Base-by-base conservation (phyloP, 1,140 invertebrate species). In the Drosophila equinoxialis region DNA sequence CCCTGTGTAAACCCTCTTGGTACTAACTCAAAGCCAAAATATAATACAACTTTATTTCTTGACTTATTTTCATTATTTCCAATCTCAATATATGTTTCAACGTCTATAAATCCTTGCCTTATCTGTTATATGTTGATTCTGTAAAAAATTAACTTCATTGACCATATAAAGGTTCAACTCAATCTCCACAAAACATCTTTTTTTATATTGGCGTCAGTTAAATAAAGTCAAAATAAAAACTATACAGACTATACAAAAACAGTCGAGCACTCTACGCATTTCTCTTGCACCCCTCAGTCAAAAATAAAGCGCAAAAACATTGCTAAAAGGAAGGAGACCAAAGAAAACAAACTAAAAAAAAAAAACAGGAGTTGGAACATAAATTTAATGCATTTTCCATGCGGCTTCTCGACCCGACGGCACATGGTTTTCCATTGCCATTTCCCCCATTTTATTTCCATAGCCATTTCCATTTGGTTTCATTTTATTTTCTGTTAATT, bases 401-500 rank as follows among this genome's bases (percentile, higher is more conserved):
- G 75, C 65, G 65, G 45, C 68, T 65, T 65, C 51, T 55, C 54
- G 64, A 51, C 45, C 72, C 65, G 73, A 62, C 57, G 51, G 33
- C n/a, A 51, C 35, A 64, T 6, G 60, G n/a, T 23, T 20, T 51
- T 51, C 17, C 37, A 62, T 37, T 37, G 57, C 45, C 45, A 68
- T 80, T 78, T 74, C 37, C 37, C 37, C 37, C 37, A 39, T 39
- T 39, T 39, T 39, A 89, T 80, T 74, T 73, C 45, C 45, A 54
- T 11, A 26, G 45, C 8, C 45, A 71, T 80, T 78, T 74, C 41
- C 83, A 89, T 80, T 77, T 73, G 68, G 68, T 76, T 80, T 79
- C 61, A 78, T 77, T 89, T 79, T 83, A 77, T 83, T 87, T 80
- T 84, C 65, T 84, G 85, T 87, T 87, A 89, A 89, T 87, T 84